Percentiles rank a stretch among this genome's conserved stretches.
phyloP scores from a whole-genome alignment of 2,888 invertebrate genomes.

The Scaptomyza parva region DNA sequence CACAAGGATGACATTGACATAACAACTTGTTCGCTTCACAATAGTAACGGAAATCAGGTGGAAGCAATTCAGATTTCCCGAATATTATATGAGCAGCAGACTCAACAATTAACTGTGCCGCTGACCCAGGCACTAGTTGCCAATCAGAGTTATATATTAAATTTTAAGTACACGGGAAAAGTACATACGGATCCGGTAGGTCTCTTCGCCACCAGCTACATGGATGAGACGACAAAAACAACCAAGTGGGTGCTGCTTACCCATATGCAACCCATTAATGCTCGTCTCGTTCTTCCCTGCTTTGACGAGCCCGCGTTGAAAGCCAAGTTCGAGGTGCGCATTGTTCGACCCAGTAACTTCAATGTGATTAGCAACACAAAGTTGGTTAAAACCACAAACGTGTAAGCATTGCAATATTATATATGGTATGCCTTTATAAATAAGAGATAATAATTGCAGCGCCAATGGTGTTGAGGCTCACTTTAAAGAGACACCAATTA shows the following conservation, averaged over 20 bases:
- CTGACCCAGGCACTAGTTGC: constrained; percentile 78
- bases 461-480: constrained; percentile 66
- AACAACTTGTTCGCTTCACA: constrained; percentile 41
- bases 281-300: constrained; percentile 90
- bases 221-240: constrained; percentile 43
- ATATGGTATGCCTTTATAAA: neutral
- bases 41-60: constrained; percentile 30
- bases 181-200: constrained; percentile 84
- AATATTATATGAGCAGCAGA: constrained; percentile 70
- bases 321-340: constrained; percentile 88
- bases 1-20: constrained; percentile 83
- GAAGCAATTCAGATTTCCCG: constrained; percentile 23
- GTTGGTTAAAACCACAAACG: constrained; percentile 36
- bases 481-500: constrained; percentile 85
- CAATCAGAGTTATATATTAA: constrained; percentile 84
- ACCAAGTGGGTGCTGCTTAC: constrained; percentile 86
- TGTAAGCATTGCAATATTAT: constrained; percentile 44
- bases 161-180: constrained; percentile 85
- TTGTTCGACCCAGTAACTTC: constrained; percentile 85
- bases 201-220: constrained; percentile 73
- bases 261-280: constrained; percentile 88
- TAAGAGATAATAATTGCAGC: constrained; percentile 30
- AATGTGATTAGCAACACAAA: constrained; percentile 80
- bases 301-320: constrained; percentile 91
- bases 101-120: constrained; percentile 85